A percentile compares a stretch with the other conserved stretches of the same genome.
Evolutionary conservation across 2,888 invertebrate species (phyloP).

Genomic region (Tetragonula carbonaria): DNA sequence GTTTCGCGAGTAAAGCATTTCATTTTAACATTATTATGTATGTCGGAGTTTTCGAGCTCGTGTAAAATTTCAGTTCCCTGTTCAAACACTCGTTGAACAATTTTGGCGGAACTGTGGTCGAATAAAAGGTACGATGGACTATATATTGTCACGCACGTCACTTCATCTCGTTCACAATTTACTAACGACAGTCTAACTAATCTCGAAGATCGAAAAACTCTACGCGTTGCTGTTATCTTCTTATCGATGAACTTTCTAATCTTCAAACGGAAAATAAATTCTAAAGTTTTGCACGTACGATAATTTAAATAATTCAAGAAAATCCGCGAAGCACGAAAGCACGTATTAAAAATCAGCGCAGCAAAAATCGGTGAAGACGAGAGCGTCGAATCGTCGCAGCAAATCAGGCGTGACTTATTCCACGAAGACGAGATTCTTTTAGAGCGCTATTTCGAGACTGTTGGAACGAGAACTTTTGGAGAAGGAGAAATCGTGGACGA

Average conservation of each 20-base stretch:
- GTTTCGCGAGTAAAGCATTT: not conserved
- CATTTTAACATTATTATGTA: not conserved
- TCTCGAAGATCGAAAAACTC: not conserved
- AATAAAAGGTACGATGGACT: not conserved
- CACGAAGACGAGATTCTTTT: constrained; percentile 8
- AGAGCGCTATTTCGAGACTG: constrained; percentile 31
- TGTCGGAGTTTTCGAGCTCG: not conserved
- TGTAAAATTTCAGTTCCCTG: not conserved
- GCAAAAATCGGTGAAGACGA: not conserved
- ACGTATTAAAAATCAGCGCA: not conserved
- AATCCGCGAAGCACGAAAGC: not conserved
- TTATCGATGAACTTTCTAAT: not conserved
- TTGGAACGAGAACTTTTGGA: constrained; percentile 57
- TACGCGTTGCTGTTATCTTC: not conserved
- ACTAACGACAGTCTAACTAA: not conserved
- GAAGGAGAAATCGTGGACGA: constrained; percentile 54
- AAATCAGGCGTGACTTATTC: constrained; percentile 40
- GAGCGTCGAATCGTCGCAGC: constrained; percentile 26
- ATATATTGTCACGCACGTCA: not conserved
- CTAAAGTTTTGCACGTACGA: not conserved
- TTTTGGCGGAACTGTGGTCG: not conserved
- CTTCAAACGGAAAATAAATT: not conserved
- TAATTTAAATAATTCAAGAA: not conserved
- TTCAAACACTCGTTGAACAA: not conserved
- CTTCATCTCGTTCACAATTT: no score